Conservation (phyloP, 2,113 vertebrate genomes). For the Caretta caretta region DNA sequence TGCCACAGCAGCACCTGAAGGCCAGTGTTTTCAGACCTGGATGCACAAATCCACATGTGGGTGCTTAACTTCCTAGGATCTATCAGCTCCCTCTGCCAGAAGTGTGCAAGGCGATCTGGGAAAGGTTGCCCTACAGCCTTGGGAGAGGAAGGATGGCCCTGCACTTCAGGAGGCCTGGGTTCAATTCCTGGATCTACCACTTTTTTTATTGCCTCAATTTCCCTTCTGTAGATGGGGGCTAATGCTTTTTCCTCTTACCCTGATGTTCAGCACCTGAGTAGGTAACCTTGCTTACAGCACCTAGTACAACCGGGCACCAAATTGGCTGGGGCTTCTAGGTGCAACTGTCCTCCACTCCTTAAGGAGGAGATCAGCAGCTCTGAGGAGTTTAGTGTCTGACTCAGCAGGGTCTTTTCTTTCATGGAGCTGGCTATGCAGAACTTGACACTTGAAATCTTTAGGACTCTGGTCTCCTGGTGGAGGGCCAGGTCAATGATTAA, state of each 20-base stretch:
- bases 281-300: background rate
- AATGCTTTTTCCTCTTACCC: background rate
- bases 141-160: background rate
- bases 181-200: accelerated
- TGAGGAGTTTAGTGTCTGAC: background rate
- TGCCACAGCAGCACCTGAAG: background rate
- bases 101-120: background rate
- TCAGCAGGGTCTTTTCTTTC: background rate
- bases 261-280: background rate
- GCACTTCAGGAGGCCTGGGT: background rate
- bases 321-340: background rate
- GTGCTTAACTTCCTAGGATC: background rate
- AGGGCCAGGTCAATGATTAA: slow-evolving; percentile 72
- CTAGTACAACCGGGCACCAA: accelerated
- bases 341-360: background rate
- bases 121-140: background rate
- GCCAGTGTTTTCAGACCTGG: background rate
- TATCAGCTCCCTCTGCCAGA: background rate
- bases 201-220: background rate
- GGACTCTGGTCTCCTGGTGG: slow-evolving; percentile 51
- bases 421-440: slow-evolving; percentile 39
- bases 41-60: background rate
- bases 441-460: background rate
- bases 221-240: background rate
- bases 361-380: background rate